phyloP scores from a whole-genome alignment of 2,113 vertebrate genomes.

The Turdus rufiventris region DNA sequence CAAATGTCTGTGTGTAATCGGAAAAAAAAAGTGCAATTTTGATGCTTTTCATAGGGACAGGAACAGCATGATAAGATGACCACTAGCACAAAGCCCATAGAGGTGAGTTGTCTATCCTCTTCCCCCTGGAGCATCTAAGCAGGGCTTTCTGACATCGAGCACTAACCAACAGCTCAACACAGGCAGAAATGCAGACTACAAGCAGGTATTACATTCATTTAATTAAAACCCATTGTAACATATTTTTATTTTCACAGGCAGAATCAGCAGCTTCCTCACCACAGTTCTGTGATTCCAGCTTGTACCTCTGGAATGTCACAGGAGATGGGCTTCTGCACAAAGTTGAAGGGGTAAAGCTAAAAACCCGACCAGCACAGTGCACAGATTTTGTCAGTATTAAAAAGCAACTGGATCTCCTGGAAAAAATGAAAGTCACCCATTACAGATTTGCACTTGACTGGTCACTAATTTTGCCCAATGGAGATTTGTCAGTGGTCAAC shows the following conservation, averaged over 20 bases:
- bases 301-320: conserved; percentile 92
- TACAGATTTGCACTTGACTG: conserved; percentile 94
- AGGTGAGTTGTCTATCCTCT: background rate
- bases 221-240: background rate
- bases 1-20: background rate
- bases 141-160: background rate
- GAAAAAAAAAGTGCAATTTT: background rate
- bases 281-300: conserved; percentile 85
- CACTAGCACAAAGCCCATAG: background rate
- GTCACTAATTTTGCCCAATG: conserved; percentile 85
- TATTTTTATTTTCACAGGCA: conserved; percentile 73
- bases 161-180: background rate
- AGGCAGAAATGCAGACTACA: background rate
- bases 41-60: background rate
- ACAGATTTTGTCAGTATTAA: conserved; percentile 87
- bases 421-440: conserved; percentile 80
- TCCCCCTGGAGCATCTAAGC: background rate
- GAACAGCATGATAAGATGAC: background rate
- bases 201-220: background rate
- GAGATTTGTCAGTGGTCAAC: conserved; percentile 76
- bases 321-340: conserved; percentile 81
- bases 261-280: conserved; percentile 83
- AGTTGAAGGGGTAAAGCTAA: conserved; percentile 81
- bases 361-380: conserved; percentile 83
- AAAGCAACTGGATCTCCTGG: conserved; percentile 79